These are phyloP conservation scores for Temnothorax nylanderi DNA, from an alignment of 1,140 invertebrate species.

Conservation along the genomic window DNA sequence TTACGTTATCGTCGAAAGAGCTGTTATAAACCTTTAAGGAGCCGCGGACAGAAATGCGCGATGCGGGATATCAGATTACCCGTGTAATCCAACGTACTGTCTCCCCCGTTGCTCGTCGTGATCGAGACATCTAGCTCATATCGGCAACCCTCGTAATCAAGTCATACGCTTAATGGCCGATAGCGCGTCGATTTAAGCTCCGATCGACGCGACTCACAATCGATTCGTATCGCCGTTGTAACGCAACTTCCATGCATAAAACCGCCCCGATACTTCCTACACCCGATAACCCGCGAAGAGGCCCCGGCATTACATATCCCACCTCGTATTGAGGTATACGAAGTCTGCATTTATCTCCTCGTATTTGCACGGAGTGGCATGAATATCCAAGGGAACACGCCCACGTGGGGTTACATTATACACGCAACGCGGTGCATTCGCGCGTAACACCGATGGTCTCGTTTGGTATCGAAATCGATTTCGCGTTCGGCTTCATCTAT, in stretches of 20 bases:
- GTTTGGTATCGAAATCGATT: slow-evolving; percentile 34
- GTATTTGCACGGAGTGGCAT: slow-evolving; percentile 53
- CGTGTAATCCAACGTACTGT: slow-evolving; percentile 45
- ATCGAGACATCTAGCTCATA: slow-evolving; percentile 52
- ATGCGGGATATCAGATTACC: slow-evolving; percentile 43
- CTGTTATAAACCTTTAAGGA: slow-evolving; percentile 34
- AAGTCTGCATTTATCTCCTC: slow-evolving; percentile 46
- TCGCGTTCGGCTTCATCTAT: neutral
- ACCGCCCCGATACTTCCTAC: slow-evolving; percentile 37
- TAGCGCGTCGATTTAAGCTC: slow-evolving; percentile 35
- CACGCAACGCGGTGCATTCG: slow-evolving; percentile 36
- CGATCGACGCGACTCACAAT: slow-evolving; percentile 28
- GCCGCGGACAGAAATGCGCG: slow-evolving; percentile 27
- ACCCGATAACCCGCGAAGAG: slow-evolving; percentile 47
- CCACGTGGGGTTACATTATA: slow-evolving; percentile 14
- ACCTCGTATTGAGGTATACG: slow-evolving; percentile 34
- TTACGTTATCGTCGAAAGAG: slow-evolving; percentile 41
- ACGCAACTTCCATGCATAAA: slow-evolving; percentile 40
- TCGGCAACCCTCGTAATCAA: slow-evolving; percentile 52
- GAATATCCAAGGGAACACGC: slow-evolving; percentile 37
- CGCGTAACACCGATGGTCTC: slow-evolving; percentile 38
- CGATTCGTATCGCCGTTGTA: slow-evolving; percentile 43
- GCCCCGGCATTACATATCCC: slow-evolving; percentile 31
- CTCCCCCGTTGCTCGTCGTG: slow-evolving; percentile 15
- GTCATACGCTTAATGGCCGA: slow-evolving; percentile 39